These are phyloP conservation scores for Agriopis leucophaearia DNA, from an alignment of 2,888 invertebrate genomes.

Conservation along the genomic window DNA sequence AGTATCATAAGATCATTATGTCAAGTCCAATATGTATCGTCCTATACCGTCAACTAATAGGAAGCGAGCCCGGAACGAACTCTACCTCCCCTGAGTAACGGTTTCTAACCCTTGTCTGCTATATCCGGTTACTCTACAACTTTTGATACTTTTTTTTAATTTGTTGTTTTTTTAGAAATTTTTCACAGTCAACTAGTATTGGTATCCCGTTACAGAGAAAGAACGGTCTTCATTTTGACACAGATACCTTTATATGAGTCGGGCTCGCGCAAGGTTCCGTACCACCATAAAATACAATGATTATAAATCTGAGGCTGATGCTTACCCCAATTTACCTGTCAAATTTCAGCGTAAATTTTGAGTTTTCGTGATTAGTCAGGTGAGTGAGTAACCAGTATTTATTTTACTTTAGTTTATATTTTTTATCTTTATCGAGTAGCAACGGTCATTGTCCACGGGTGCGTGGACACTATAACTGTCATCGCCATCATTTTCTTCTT, in stretches of 20 bases:
- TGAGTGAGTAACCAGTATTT: not conserved
- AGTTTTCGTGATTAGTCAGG: no score
- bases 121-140: conserved; percentile 48
- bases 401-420: not conserved
- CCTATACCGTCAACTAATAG: conserved; percentile 41
- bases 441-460: conserved; percentile 21
- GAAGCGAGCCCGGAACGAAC: conserved; percentile 52
- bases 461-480: conserved; percentile 28
- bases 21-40: conserved; percentile 9
- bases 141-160: conserved; percentile 22
- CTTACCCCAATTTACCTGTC: no score
- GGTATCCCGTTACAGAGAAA: conserved; percentile 44
- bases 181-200: conserved; percentile 52
- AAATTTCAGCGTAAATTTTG: no score
- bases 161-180: conserved; percentile 39
- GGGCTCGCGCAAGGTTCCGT: no score
- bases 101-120: conserved; percentile 48
- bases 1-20: conserved; percentile 12
- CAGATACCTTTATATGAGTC: not conserved
- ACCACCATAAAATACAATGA: no score
- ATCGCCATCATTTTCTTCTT: conserved; percentile 14
- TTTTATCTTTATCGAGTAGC: no score
- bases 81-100: conserved; percentile 41
- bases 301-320: no score
- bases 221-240: conserved; percentile 2